Conservation (phyloP, 2,113 vertebrate species). For the Hylia prasina region DNA sequence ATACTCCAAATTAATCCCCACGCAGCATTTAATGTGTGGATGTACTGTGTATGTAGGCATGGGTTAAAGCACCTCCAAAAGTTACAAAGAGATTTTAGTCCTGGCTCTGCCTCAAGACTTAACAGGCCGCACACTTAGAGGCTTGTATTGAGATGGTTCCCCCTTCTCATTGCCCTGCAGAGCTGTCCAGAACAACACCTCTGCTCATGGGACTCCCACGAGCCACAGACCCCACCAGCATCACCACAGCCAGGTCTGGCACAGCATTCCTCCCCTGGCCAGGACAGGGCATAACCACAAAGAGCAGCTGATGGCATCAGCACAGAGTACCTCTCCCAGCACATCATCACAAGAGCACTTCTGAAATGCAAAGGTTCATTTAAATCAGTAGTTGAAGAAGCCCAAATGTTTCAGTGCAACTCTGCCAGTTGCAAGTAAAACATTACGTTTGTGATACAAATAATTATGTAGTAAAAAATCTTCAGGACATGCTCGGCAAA, state of each 20-base stretch:
- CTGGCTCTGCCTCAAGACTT: background rate
- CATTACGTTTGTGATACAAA: background rate
- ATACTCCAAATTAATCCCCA: background rate
- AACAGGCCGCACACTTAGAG: background rate
- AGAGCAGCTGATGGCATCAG: background rate
- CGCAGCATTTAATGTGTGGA: background rate
- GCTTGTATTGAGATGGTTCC: background rate
- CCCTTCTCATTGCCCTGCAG: background rate
- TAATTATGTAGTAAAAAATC: background rate
- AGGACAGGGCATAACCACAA: background rate
- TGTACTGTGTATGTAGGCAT: background rate
- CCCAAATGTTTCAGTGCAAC: background rate
- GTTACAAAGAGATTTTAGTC: background rate
- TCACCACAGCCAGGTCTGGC: background rate
- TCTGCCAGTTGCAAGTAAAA: background rate
- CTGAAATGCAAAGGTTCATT: background rate
- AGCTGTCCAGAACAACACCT: accelerated
- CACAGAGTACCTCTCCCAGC: background rate
- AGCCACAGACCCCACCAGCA: background rate
- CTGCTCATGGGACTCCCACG: accelerated
- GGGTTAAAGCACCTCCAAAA: background rate
- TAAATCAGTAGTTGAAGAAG: background rate
- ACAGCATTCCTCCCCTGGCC: background rate
- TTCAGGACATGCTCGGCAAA: accelerated
- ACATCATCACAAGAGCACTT: accelerated